phyloP scores from a whole-genome alignment of 1,140 invertebrate genomes.

The Adelges cooleyi region DNA sequence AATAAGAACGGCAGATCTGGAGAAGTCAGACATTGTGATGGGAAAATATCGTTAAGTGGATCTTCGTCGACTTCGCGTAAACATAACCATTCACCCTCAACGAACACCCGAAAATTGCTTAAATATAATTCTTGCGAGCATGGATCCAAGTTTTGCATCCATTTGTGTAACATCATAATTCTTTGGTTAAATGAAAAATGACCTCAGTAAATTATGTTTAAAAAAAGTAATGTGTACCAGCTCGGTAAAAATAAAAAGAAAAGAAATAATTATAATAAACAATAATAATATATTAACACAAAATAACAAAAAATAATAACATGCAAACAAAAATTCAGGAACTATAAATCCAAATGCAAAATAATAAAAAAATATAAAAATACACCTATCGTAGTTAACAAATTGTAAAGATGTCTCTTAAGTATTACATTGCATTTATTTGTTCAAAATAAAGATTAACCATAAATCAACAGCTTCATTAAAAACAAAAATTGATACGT shows the following conservation, averaged over 20 bases:
- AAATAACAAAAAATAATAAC: conserved; percentile 23
- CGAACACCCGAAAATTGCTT: conserved; percentile 92
- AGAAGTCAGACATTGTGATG: conserved; percentile 41
- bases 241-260: conserved; percentile 6
- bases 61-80: conserved; percentile 81
- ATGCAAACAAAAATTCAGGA: conserved; percentile 12
- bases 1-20: conserved; percentile 35
- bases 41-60: conserved; percentile 45
- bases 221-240: conserved; percentile 5
- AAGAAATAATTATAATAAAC: conserved; percentile 7
- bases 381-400: no score
- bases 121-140: conserved; percentile 88
- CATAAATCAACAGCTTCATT: no score
- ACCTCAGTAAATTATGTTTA: no score
- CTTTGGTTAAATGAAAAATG: neutral
- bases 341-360: conserved; percentile 2
- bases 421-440: conserved; percentile 6
- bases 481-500: no score
- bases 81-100: conserved; percentile 96
- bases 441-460: conserved; percentile 16
- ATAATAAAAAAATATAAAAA: neutral
- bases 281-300: conserved; percentile 14
- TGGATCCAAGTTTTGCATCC: conserved; percentile 52
- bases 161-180: conserved; percentile 29
- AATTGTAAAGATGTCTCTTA: no score